Percentiles rank a stretch among this genome's conserved stretches.
Evolutionary conservation across 2,888 invertebrate genomes (phyloP).

Genomic region (Gymnoscelis rufifasciata): DNA sequence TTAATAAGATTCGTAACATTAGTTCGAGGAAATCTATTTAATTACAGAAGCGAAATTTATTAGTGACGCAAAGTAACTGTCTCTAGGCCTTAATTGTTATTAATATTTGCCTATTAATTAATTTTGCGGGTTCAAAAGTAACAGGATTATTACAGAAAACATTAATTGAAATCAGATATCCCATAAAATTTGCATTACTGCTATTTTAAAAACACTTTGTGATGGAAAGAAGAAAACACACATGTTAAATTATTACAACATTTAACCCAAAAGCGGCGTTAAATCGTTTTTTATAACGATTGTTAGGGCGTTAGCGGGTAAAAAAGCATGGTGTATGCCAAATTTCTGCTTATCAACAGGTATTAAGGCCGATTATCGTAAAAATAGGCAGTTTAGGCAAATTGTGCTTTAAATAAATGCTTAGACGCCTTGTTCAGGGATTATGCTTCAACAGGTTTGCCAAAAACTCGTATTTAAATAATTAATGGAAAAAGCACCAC

Average conservation of each 20-base stretch:
- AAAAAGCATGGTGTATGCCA: slow-evolving; percentile 41
- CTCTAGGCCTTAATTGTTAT: too few species aligned
- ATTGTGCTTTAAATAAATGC: slow-evolving; percentile 7
- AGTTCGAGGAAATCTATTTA: too few species aligned
- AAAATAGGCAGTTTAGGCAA: slow-evolving; percentile 14
- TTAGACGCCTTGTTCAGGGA: slow-evolving; percentile 4
- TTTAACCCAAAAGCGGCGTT: slow-evolving; percentile 37
- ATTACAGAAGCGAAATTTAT: too few species aligned
- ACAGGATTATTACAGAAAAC: too few species aligned
- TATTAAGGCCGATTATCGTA: slow-evolving; percentile 32
- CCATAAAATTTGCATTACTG: neutral
- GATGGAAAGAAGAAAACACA: slow-evolving; percentile 24
- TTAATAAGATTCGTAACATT: too few species aligned
- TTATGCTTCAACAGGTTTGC: slow-evolving; percentile 11
- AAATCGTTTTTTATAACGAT: slow-evolving; percentile 66
- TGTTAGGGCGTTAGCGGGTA: slow-evolving; percentile 50
- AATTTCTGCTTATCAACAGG: slow-evolving; percentile 45
- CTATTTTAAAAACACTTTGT: neutral
- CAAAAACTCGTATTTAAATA: neutral
- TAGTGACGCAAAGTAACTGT: too few species aligned
- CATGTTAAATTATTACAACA: slow-evolving; percentile 36
- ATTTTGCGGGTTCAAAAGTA: too few species aligned
- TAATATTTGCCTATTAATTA: neutral
- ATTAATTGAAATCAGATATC: neutral
- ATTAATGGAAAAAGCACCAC: neutral